Conservation (phyloP, 1,140 invertebrate species). For the Papilio aristodemus region DNA sequence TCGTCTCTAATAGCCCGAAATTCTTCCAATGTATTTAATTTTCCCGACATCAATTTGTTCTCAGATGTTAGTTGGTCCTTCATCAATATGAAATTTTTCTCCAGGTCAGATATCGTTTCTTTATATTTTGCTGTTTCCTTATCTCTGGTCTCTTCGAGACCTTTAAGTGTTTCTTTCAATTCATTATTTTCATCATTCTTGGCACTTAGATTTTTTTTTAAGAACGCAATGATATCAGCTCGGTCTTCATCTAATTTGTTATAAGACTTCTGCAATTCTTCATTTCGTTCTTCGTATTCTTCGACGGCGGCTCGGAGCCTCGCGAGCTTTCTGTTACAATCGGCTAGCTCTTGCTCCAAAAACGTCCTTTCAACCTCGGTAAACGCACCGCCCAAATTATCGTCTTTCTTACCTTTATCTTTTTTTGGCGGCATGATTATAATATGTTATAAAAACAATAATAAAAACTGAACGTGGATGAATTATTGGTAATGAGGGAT, state of each 20-base stretch:
- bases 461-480: slow-evolving; percentile 35
- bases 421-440: slow-evolving; percentile 76
- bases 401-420: slow-evolving; percentile 56
- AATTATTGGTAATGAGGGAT: neutral
- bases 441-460: slow-evolving; percentile 7
- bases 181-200: slow-evolving; percentile 89
- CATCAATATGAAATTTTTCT: slow-evolving; percentile 89
- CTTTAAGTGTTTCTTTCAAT: slow-evolving; percentile 86
- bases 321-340: slow-evolving; percentile 88
- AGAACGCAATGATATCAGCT: slow-evolving; percentile 89
- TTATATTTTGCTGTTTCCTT: slow-evolving; percentile 83
- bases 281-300: slow-evolving; percentile 87
- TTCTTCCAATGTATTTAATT: slow-evolving; percentile 92
- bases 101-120: slow-evolving; percentile 82
- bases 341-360: slow-evolving; percentile 90
- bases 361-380: slow-evolving; percentile 85
- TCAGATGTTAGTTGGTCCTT: slow-evolving; percentile 91
- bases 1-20: slow-evolving; percentile 91
- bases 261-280: slow-evolving; percentile 83
- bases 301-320: slow-evolving; percentile 86
- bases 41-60: slow-evolving; percentile 91
- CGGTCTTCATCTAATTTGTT: slow-evolving; percentile 89
- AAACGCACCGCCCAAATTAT: slow-evolving; percentile 70
- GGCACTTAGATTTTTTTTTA: slow-evolving; percentile 87
- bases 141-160: slow-evolving; percentile 85